Conservation (phyloP, 2,888 invertebrate genomes). For the Andrena marginata region DNA sequence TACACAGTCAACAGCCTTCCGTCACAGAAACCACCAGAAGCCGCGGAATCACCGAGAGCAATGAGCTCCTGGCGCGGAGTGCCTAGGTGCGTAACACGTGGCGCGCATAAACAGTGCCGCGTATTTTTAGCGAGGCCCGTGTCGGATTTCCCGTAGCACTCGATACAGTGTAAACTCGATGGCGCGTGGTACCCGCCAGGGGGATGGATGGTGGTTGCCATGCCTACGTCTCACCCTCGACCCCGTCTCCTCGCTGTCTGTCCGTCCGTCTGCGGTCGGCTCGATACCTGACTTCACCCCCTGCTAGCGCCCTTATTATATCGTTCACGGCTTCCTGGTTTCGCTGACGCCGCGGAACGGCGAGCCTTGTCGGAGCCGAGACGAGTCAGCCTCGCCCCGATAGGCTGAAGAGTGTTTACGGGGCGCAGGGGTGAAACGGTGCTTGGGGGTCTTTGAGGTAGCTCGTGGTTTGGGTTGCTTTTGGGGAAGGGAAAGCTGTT, state of each 20-base stretch:
- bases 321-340: constrained; percentile 13
- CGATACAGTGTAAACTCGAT: constrained; percentile 72
- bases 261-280: constrained; percentile 39
- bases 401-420: no score
- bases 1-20: no score
- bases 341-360: background rate
- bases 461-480: no score
- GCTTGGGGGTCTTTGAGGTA: no score
- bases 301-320: background rate
- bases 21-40: constrained; percentile 4
- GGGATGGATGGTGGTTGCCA: constrained; percentile 75
- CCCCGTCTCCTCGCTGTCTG: constrained; percentile 59
- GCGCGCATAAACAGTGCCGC: constrained; percentile 45
- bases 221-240: constrained; percentile 77
- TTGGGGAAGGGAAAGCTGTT: no score
- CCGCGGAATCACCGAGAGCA: constrained; percentile 16
- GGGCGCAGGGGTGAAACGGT: no score
- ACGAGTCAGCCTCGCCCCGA: no score
- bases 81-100: constrained; percentile 11
- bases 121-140: constrained; percentile 66
- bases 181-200: constrained; percentile 43
- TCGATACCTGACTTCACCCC: constrained; percentile 24
- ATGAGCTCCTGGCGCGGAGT: background rate
- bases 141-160: constrained; percentile 68
- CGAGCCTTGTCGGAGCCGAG: background rate